Conservation (phyloP, 2,797 vertebrate species). For the Coracias cyanogaster region DNA sequence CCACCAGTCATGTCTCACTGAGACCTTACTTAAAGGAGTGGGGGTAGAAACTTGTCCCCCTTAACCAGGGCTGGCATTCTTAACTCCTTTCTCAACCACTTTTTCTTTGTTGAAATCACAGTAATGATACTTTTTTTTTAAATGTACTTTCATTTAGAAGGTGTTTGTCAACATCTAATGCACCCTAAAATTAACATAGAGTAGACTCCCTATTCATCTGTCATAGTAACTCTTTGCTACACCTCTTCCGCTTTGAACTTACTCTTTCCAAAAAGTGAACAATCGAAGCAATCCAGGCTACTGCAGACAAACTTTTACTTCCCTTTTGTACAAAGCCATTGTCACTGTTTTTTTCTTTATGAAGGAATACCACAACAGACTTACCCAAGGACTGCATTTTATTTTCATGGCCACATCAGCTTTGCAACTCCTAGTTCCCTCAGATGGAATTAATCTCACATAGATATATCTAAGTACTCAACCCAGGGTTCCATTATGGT, state of each 20-base stretch:
- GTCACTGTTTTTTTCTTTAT: background rate
- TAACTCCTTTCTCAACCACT: background rate
- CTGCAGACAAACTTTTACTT: background rate
- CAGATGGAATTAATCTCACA: background rate
- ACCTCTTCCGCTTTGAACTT: background rate
- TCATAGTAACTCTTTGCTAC: background rate
- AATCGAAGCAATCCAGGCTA: background rate
- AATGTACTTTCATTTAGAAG: background rate
- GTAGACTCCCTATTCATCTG: background rate
- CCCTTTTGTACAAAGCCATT: background rate
- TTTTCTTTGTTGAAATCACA: background rate
- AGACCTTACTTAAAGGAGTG: background rate
- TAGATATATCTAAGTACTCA: background rate
- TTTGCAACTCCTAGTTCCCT: background rate
- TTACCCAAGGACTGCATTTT: background rate
- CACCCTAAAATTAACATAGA: background rate
- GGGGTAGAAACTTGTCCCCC: background rate
- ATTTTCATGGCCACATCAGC: background rate
- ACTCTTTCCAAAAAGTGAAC: background rate
- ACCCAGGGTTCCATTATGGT: background rate
- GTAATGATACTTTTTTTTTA: background rate
- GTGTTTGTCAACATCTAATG: background rate
- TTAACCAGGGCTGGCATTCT: background rate
- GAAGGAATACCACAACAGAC: background rate
- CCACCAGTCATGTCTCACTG: accelerated